phyloP scores from a whole-genome alignment of 2,888 invertebrate species.

The Trimorus sp. region DNA sequence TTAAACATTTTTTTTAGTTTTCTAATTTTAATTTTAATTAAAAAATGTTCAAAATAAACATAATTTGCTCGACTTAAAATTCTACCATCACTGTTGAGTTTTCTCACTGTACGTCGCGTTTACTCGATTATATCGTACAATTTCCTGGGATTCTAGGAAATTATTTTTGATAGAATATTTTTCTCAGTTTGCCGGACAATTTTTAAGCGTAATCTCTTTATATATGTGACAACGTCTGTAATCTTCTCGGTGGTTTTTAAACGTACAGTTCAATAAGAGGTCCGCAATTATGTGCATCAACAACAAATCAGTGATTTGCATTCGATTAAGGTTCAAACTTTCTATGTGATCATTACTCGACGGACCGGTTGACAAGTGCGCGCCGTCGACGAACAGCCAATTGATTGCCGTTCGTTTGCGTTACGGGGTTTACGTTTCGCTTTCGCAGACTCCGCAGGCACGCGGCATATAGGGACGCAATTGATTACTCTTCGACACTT shows the following conservation, averaged over 20 bases:
- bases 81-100: no score
- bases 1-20: no score
- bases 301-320: conserved; percentile 55
- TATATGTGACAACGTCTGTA: conserved; percentile 48
- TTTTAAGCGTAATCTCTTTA: conserved; percentile 62
- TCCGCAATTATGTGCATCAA: conserved; percentile 51
- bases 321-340: conserved; percentile 50
- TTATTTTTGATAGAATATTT: no score
- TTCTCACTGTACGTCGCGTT: no score
- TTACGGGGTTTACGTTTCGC: conserved; percentile 31
- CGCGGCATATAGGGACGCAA: conserved; percentile 19
- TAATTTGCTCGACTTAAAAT: no score
- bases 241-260: conserved; percentile 63
- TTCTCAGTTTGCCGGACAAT: conserved; percentile 12
- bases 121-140: no score
- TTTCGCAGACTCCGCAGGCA: conserved; percentile 15
- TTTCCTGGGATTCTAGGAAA: background rate
- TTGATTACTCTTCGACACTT: conserved; percentile 48
- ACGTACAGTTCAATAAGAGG: conserved; percentile 55
- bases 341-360: conserved; percentile 50
- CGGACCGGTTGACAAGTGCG: conserved; percentile 43
- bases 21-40: no score
- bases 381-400: conserved; percentile 34
- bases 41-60: no score
- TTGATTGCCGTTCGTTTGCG: conserved; percentile 39